Percentiles rank a stretch among this genome's conserved stretches.
Conservation (phyloP, 2,888 invertebrate genomes). For the Drosophila fulvimacula region DNA sequence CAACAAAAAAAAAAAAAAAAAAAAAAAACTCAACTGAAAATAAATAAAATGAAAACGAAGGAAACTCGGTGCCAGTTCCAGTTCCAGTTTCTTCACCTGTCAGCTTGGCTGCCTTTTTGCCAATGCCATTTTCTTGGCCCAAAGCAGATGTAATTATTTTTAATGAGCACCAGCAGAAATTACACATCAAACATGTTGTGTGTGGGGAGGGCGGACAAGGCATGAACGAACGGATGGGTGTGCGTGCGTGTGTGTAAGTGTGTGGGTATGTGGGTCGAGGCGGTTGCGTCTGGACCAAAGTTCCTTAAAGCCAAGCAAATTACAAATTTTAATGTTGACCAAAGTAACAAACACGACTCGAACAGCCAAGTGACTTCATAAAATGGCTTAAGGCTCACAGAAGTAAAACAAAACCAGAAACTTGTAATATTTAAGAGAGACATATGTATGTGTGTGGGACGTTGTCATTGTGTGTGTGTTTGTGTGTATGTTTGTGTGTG, state of each 20-base stretch:
- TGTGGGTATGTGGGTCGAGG: constrained; percentile 39
- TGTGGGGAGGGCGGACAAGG: neutral
- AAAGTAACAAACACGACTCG: constrained; percentile 33
- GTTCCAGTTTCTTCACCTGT: constrained; percentile 59
- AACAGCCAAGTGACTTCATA: constrained; percentile 61
- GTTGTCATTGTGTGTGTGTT: constrained; percentile 8
- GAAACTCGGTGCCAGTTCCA: constrained; percentile 35
- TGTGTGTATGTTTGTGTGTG: constrained; percentile 17
- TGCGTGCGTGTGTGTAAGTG: constrained; percentile 29
- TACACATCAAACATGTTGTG: constrained; percentile 72
- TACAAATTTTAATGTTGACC: constrained; percentile 41
- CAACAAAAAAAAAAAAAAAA: no score
- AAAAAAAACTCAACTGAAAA: neutral
- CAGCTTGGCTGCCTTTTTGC: constrained; percentile 57
- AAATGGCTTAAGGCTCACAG: constrained; percentile 16
- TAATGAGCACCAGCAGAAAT: constrained; percentile 78
- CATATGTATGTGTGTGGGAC: constrained; percentile 1
- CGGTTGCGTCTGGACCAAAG: constrained; percentile 27
- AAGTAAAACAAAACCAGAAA: constrained; percentile 17
- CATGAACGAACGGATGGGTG: constrained; percentile 11
- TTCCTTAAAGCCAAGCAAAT: constrained; percentile 43
- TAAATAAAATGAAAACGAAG: constrained; percentile 15
- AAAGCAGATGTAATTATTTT: constrained; percentile 78
- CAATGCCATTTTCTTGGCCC: constrained; percentile 60
- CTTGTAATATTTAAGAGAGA: constrained; percentile 24